phyloP scores from a whole-genome alignment of 2,888 invertebrate species.

The Schizaphis graminum region DNA sequence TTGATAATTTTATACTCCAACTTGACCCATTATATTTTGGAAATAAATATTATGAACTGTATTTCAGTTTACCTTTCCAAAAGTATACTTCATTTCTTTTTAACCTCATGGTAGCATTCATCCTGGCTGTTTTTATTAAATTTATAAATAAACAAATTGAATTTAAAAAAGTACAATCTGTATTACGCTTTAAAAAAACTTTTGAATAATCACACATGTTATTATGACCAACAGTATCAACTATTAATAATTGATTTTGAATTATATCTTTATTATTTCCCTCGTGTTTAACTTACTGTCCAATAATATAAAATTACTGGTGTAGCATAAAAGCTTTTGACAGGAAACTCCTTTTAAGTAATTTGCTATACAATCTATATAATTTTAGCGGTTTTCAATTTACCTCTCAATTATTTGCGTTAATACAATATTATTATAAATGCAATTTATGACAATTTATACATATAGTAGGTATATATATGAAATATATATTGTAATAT shows the following conservation, averaged over 20 bases:
- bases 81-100: not conserved
- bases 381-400: not conserved
- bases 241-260: not conserved
- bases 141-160: not conserved
- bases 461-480: not conserved
- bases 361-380: not conserved
- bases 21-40: not conserved
- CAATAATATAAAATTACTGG: not conserved
- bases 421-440: not conserved
- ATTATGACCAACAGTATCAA: not conserved
- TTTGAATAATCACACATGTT: not conserved
- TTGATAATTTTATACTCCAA: not conserved
- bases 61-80: not conserved
- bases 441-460: not conserved
- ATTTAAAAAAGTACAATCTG: not conserved
- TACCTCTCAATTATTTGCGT: not conserved
- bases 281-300: not conserved
- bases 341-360: not conserved
- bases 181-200: not conserved
- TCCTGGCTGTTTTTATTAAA: not conserved
- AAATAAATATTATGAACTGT: not conserved
- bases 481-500: not conserved
- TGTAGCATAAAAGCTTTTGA: not conserved
- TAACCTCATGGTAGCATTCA: not conserved
- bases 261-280: not conserved